Evolutionary conservation across 2,888 invertebrate genomes (phyloP).

Genomic region (Urechis unicinctus): DNA sequence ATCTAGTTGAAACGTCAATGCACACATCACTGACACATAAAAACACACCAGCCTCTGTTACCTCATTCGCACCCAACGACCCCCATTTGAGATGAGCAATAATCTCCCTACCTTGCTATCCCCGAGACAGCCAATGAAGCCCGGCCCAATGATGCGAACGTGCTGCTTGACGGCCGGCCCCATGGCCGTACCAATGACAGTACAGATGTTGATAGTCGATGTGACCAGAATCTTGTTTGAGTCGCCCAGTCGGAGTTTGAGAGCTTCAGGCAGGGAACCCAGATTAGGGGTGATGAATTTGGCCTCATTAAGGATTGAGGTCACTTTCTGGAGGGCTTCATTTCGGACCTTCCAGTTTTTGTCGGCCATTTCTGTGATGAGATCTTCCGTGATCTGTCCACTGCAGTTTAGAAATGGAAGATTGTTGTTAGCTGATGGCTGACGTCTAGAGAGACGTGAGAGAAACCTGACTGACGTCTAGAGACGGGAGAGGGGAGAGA

Average conservation of each 20-base stretch:
- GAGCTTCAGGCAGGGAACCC: constrained; percentile 75
- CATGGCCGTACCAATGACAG: constrained; percentile 73
- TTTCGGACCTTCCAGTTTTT: constrained; percentile 75
- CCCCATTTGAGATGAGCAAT: too few species aligned
- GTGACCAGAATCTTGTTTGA: constrained; percentile 83
- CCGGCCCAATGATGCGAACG: constrained; percentile 75
- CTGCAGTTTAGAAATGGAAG: constrained; percentile 41
- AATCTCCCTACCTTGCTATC: constrained; percentile 77
- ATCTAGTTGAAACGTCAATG: too few species aligned
- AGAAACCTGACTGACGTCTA: too few species aligned
- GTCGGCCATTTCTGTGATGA: constrained; percentile 62
- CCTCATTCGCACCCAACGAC: background rate
- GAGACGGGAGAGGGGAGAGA: background rate
- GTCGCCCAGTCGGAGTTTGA: constrained; percentile 73
- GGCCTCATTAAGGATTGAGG: constrained; percentile 66
- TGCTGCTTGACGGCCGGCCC: constrained; percentile 72
- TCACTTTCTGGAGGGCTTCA: constrained; percentile 69
- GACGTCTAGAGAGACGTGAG: too few species aligned
- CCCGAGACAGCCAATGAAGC: constrained; percentile 64
- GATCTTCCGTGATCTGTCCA: constrained; percentile 70
- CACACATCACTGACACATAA: too few species aligned
- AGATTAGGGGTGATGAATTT: constrained; percentile 76
- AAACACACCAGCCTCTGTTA: too few species aligned
- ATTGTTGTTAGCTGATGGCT: too few species aligned
- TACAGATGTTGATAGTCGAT: constrained; percentile 75